A percentile compares a stretch with the other conserved stretches of the same genome.
Evolutionary conservation across 2,888 invertebrate genomes (phyloP).

Genomic region (Himalopsyche tibetana): DNA sequence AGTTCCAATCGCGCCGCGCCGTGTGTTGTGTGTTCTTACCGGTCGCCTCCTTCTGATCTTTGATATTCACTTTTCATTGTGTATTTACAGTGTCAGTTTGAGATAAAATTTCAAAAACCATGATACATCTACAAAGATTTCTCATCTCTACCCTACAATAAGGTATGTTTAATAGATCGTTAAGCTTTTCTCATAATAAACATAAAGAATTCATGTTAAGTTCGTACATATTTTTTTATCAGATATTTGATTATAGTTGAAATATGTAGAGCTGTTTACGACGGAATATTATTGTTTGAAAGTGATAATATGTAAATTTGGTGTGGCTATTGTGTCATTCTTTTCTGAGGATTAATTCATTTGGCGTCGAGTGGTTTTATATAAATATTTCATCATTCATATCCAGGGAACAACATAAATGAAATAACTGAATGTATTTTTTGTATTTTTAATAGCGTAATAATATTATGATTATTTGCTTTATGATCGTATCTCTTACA

Average conservation of each 20-base stretch:
- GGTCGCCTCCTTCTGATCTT: not conserved
- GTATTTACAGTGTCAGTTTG: constrained; percentile 16
- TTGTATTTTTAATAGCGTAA: too few species aligned
- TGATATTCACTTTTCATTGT: constrained; percentile 40
- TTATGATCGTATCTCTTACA: too few species aligned
- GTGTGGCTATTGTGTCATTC: not conserved
- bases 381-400: too few species aligned
- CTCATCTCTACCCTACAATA: not conserved
- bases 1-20: not conserved
- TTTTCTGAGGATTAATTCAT: not conserved
- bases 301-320: not conserved
- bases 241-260: not conserved
- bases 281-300: not conserved
- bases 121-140: not conserved
- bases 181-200: not conserved
- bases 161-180: constrained; percentile 32
- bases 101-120: not conserved
- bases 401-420: too few species aligned
- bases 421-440: too few species aligned
- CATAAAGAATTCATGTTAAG: not conserved
- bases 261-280: not conserved
- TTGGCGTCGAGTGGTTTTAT: too few species aligned
- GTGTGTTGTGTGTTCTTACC: not conserved
- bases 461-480: too few species aligned
- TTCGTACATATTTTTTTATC: not conserved